Conservation (phyloP, 2,888 invertebrate genomes). For the Epirrhoe alternata region DNA sequence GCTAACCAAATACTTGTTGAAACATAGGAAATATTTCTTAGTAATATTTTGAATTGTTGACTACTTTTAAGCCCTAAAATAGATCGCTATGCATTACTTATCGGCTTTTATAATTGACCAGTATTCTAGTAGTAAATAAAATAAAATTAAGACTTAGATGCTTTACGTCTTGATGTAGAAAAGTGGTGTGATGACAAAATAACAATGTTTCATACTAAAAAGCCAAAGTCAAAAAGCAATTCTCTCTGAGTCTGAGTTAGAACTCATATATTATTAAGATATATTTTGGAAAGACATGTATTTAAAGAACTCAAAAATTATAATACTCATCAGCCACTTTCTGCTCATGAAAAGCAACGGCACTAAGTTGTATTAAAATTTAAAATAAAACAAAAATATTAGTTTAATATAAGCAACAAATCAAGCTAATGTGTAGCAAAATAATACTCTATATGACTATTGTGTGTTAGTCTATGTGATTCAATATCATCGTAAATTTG, state of each 20-base stretch:
- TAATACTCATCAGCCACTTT: conserved; percentile 7
- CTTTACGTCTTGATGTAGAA: conserved; percentile 33
- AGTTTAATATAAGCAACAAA: conserved; percentile 48
- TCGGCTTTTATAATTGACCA: conserved; percentile 67
- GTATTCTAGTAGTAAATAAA: conserved; percentile 49
- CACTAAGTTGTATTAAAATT: conserved; percentile 33
- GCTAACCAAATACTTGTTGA: conserved; percentile 45
- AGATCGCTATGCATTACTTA: conserved; percentile 58
- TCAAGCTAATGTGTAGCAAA: conserved; percentile 57
- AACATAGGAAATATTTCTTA: conserved; percentile 66
- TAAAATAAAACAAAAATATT: conserved; percentile 44
- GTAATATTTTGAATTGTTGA: conserved; percentile 78
- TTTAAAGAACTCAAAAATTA: neutral
- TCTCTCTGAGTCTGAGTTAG: no score
- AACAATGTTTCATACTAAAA: neutral
- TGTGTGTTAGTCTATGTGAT: conserved; percentile 59
- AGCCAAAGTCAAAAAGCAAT: neutral
- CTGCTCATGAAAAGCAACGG: conserved; percentile 32
- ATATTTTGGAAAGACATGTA: no score
- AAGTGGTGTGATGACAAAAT: conserved; percentile 1
- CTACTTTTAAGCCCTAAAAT: conserved; percentile 77
- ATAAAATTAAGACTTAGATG: conserved; percentile 32
- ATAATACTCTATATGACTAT: conserved; percentile 51
- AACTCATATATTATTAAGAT: no score
- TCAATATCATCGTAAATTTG: conserved; percentile 48